These are phyloP conservation scores for Eupithecia vulgata DNA, from an alignment of 2,888 invertebrate genomes.

Conservation along the genomic window DNA sequence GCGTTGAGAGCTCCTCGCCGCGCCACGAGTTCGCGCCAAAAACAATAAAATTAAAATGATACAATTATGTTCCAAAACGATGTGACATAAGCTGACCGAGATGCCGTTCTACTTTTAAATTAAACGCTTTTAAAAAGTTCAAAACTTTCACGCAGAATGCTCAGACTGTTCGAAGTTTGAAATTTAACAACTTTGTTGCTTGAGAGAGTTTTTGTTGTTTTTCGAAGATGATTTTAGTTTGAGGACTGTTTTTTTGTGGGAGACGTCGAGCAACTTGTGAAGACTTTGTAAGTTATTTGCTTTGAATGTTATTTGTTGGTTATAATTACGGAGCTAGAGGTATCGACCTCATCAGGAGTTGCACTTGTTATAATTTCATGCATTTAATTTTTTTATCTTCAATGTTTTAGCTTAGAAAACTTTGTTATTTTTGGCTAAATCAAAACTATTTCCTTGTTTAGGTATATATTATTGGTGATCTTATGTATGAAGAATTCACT, in stretches of 20 bases:
- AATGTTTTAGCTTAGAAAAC: background rate
- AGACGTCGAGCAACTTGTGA: slow-evolving; percentile 10
- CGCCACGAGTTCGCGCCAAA: slow-evolving; percentile 46
- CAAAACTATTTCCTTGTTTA: background rate
- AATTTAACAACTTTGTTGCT: slow-evolving; percentile 38
- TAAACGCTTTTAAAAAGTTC: slow-evolving; percentile 39
- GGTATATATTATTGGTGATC: too few relatives aligned
- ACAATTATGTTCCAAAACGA: slow-evolving; percentile 58
- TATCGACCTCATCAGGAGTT: background rate
- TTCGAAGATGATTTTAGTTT: slow-evolving; percentile 24
- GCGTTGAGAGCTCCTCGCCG: slow-evolving; percentile 52
- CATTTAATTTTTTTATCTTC: background rate
- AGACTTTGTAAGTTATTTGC: slow-evolving; percentile 28
- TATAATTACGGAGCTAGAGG: background rate
- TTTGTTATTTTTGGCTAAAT: background rate
- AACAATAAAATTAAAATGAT: slow-evolving; percentile 45
- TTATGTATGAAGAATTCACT: too few relatives aligned
- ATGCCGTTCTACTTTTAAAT: slow-evolving; percentile 41
- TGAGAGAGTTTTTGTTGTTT: slow-evolving; percentile 33
- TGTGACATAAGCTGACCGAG: slow-evolving; percentile 54
- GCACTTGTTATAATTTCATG: background rate
- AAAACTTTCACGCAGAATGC: slow-evolving; percentile 39
- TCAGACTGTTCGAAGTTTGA: slow-evolving; percentile 37
- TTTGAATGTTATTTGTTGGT: slow-evolving; percentile 7
- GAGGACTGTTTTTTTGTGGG: slow-evolving; percentile 13